Evolutionary conservation across 2,113 vertebrate genomes (phyloP).

Genomic region (Odontophorus gujanensis): DNA sequence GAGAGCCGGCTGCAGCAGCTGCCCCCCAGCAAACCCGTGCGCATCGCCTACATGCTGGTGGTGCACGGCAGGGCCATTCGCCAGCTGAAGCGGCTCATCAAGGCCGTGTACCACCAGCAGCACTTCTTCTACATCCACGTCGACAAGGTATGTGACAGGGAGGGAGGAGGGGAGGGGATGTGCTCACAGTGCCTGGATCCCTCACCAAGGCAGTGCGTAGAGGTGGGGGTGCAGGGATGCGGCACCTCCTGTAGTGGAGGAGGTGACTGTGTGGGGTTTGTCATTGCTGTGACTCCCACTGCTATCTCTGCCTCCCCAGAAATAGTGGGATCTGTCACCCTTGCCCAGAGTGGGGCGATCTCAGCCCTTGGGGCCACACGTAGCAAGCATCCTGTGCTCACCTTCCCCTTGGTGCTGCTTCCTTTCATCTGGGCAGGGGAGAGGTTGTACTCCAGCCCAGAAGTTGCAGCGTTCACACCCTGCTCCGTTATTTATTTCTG

Average conservation of each 20-base stretch:
- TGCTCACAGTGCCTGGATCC: accelerated
- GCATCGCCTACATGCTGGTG: slow-evolving; percentile 92
- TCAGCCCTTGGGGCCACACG: background rate
- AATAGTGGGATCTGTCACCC: background rate
- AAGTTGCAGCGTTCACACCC: too few species aligned
- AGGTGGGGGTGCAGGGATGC: accelerated
- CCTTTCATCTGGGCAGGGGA: background rate
- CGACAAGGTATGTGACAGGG: slow-evolving; percentile 83
- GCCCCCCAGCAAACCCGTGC: slow-evolving; percentile 82
- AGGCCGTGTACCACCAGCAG: slow-evolving; percentile 93
- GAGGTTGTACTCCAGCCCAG: too few species aligned
- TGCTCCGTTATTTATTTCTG: too few species aligned
- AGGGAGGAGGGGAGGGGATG: background rate
- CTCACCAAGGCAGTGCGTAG: background rate
- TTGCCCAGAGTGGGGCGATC: background rate
- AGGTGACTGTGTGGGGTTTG: background rate
- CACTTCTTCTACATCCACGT: slow-evolving; percentile 98
- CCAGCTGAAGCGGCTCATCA: slow-evolving; percentile 94
- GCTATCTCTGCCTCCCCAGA: background rate
- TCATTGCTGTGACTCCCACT: accelerated
- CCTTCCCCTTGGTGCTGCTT: background rate
- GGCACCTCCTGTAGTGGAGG: background rate
- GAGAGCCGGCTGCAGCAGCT: slow-evolving; percentile 82
- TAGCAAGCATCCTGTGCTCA: background rate
- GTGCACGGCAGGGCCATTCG: slow-evolving; percentile 92